These are phyloP conservation scores for Drosophila setifemur DNA, from an alignment of 1,140 invertebrate genomes.

Conservation along the genomic window DNA sequence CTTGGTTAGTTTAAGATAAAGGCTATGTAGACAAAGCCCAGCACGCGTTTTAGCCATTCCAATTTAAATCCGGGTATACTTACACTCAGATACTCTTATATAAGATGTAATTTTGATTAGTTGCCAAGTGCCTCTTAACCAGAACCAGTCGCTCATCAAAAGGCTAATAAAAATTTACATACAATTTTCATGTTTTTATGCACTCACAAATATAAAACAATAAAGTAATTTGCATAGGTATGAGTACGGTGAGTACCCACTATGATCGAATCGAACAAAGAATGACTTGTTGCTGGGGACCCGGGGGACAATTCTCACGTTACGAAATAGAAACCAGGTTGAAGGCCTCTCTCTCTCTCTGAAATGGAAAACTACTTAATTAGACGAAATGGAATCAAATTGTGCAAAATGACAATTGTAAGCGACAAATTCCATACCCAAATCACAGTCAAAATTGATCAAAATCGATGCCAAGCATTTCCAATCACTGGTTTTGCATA, in stretches of 20 bases:
- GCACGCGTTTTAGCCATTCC: constrained; percentile 31
- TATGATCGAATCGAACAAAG: background rate
- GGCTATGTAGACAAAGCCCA: background rate
- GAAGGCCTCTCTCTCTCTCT: constrained; percentile 22
- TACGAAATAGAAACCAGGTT: constrained; percentile 59
- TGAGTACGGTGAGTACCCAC: background rate
- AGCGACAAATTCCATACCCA: constrained; percentile 56
- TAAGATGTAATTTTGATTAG: constrained; percentile 41
- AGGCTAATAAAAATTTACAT: constrained; percentile 58
- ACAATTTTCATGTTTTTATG: constrained; percentile 43
- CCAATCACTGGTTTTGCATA: constrained; percentile 76
- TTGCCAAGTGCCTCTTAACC: background rate
- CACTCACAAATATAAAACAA: constrained; percentile 56
- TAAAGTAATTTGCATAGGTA: constrained; percentile 61
- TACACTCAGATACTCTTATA: constrained; percentile 36
- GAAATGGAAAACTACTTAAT: constrained; percentile 75
- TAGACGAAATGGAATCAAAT: constrained; percentile 58
- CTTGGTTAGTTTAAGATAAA: constrained; percentile 1
- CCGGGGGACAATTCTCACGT: constrained; percentile 52
- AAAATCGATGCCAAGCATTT: constrained; percentile 67
- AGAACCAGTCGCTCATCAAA: constrained; percentile 45
- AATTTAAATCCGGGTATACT: constrained; percentile 57
- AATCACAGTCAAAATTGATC: constrained; percentile 70
- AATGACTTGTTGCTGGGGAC: constrained; percentile 1
- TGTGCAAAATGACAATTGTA: constrained; percentile 55